Percentiles rank a stretch among this genome's conserved stretches.
These are phyloP conservation scores for Hypomecis punctinalis DNA, from an alignment of 2,888 invertebrate species.

Conservation along the genomic window DNA sequence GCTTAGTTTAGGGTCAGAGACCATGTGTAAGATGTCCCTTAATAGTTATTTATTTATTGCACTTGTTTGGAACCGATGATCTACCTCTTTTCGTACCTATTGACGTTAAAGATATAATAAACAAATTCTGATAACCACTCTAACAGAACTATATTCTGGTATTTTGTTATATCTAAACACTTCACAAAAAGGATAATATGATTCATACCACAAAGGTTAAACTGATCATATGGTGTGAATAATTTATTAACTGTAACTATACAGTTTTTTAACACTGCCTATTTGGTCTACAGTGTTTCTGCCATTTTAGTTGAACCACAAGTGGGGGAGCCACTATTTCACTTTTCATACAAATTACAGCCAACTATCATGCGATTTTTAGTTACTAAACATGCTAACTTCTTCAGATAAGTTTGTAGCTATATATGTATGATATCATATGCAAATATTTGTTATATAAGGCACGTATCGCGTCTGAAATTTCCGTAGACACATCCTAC, in stretches of 20 bases:
- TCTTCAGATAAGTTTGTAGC: background rate
- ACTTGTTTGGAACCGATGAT: too few species aligned
- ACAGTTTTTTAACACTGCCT: conserved; percentile 4
- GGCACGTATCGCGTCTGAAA: conserved; percentile 19
- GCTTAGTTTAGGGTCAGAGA: too few species aligned
- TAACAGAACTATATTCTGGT: too few species aligned
- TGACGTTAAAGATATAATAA: too few species aligned
- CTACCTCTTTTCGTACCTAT: too few species aligned
- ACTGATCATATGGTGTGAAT: conserved; percentile 18
- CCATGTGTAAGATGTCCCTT: too few species aligned
- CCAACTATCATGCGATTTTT: background rate
- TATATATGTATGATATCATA: conserved; percentile 32
- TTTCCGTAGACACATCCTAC: conserved; percentile 20
- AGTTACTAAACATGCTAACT: background rate
- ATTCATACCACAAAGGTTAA: background rate
- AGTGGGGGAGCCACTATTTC: background rate
- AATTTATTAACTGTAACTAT: conserved; percentile 21
- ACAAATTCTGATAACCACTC: too few species aligned
- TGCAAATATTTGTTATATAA: conserved; percentile 30
- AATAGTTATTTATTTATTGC: too few species aligned
- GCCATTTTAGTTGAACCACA: background rate
- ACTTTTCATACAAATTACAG: background rate
- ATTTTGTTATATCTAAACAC: too few species aligned
- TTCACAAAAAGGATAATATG: too few species aligned
- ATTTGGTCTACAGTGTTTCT: background rate